Percentiles rank a stretch among this genome's conserved stretches.
Evolutionary conservation across 1,140 invertebrate species (phyloP).

Genomic region (Mya arenaria): DNA sequence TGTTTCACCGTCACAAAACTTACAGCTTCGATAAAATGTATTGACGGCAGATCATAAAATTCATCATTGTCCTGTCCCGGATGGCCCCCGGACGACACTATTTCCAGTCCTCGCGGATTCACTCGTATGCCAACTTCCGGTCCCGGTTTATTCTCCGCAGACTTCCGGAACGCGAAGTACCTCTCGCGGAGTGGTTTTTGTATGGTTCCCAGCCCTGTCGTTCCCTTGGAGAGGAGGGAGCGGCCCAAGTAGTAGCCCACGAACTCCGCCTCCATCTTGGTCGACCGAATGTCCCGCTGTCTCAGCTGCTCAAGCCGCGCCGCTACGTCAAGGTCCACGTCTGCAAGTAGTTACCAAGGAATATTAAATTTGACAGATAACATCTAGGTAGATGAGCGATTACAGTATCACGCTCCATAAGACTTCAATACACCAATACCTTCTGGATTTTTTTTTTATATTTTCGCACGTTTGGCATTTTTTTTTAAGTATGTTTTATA

Average conservation of each 20-base stretch:
- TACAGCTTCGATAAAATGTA: conserved; percentile 66
- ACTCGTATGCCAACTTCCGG: conserved; percentile 60
- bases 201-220: conserved; percentile 65
- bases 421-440: too few species aligned
- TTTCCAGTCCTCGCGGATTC: conserved; percentile 57
- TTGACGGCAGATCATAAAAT: conserved; percentile 63
- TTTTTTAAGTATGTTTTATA: too few species aligned
- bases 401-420: too few species aligned
- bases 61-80: conserved; percentile 43
- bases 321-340: neutral
- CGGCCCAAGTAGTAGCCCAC: conserved; percentile 63
- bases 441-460: too few species aligned
- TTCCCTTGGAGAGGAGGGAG: conserved; percentile 65
- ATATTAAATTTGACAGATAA: too few species aligned
- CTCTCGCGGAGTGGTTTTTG: conserved; percentile 68
- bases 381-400: too few species aligned
- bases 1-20: conserved; percentile 59
- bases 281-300: neutral
- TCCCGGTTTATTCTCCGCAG: conserved; percentile 34
- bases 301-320: neutral
- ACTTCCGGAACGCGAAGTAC: conserved; percentile 67
- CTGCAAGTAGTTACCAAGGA: neutral
- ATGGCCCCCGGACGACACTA: conserved; percentile 49
- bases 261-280: conserved; percentile 55
- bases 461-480: too few species aligned